A percentile compares a stretch with the other conserved stretches of the same genome.
These are phyloP conservation scores for Neocloeon triangulifer DNA, from an alignment of 1,140 invertebrate genomes.

Conservation along the genomic window DNA sequence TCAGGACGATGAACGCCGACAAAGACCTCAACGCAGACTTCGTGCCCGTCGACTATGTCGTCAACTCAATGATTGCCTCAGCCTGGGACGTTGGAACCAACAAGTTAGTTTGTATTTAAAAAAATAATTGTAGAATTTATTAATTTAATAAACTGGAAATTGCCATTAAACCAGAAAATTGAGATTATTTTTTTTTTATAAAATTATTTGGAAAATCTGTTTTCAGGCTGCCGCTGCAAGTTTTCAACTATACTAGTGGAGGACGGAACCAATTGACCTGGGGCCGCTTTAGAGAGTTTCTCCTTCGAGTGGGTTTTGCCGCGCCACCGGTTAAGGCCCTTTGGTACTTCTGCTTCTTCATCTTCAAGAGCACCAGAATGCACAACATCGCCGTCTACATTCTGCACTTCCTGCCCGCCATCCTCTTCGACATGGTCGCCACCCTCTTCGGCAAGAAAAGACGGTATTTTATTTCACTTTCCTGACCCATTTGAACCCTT, in stretches of 20 bases:
- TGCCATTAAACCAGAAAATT: no score
- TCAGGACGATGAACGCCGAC: slow-evolving; percentile 8
- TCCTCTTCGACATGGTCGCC: slow-evolving; percentile 2
- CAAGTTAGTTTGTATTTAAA: no score
- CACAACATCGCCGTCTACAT: slow-evolving; percentile 21
- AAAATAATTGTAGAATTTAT: no score
- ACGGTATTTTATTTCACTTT: slow-evolving; percentile 14
- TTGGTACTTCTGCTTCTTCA: slow-evolving; percentile 27
- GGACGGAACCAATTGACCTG: slow-evolving; percentile 6
- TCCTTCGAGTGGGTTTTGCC: slow-evolving; percentile 19
- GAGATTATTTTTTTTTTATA: no score
- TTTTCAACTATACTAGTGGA: slow-evolving; percentile 7
- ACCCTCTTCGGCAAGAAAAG: slow-evolving; percentile 12
- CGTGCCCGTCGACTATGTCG: slow-evolving; percentile 31
- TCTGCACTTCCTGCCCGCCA: slow-evolving; percentile 19
- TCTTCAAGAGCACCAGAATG: slow-evolving; percentile 19
- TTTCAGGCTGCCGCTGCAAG: not conserved
- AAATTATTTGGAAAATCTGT: not conserved
- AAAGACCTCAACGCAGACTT: slow-evolving; percentile 14
- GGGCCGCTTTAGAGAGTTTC: slow-evolving; percentile 26
- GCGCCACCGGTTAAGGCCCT: slow-evolving; percentile 27
- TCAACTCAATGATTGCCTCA: slow-evolving; percentile 28
- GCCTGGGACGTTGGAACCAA: slow-evolving; percentile 22
- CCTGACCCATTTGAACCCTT: slow-evolving; percentile 5
- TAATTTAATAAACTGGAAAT: no score